Base-by-base conservation (phyloP, 2,888 invertebrate genomes). In the Choristoneura rosaceana region DNA sequence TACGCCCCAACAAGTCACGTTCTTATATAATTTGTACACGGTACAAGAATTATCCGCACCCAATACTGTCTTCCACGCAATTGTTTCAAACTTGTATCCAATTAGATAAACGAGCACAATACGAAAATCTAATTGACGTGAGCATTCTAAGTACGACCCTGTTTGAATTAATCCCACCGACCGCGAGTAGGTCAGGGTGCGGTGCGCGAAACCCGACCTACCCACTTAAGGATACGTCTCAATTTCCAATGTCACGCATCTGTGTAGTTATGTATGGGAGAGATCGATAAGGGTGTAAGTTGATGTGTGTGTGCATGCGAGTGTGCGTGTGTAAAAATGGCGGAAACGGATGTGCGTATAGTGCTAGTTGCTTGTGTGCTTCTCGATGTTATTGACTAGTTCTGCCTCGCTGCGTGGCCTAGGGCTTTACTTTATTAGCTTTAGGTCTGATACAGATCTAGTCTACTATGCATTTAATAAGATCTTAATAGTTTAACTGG, bases 111-210 rank as follows among this genome's bases (percentile, higher is more conserved):
- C 71, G 67, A 68, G 67, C 62, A 38, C 62, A 71, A 66, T 67
- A 71, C 71, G 17, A 71, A 71, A 71, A 68, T 58, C 71, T 71
- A 71, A 71, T 71, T 71, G 71, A 71, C 71, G 61, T 61, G 67
- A 67, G 67, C 61, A 66, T 52, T 66, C 83, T 76, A 79, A 85
- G 81, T 87, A 77, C 86, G 83, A 79, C 83, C 82, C 86, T 86
- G 87, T 80, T 76, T 84, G 84, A 87, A 90, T 89, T 88, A 87
- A 85, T 84, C 85, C 85, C 84, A 86, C 86, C 87, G 84, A 86
- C 86, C 87, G 85, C 81, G 77, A 81, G 87, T 90, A 88, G 91
- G 91, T 91, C 90, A 90, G 69, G 75, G 76, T 55, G 69, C 70
- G 78, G 74, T 82, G 76, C 70, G 79, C 83, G 77, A 87, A 86